Evolutionary conservation across 2,888 invertebrate genomes (phyloP), one percentile per base, ranked within the genome.

Genomic region (Xylota sylvarum): DNA sequence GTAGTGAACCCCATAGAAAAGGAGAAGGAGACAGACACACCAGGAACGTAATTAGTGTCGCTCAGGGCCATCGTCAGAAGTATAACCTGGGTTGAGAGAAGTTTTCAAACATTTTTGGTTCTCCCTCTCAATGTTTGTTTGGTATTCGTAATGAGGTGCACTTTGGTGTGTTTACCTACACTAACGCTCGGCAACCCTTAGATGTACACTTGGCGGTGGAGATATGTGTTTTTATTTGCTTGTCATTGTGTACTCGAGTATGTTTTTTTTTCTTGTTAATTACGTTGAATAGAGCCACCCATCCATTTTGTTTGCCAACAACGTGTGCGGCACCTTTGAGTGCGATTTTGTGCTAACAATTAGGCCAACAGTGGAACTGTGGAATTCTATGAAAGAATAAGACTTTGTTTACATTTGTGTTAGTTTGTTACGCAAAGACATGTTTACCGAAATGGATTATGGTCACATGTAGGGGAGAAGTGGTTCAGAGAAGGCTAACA

Each of bases 141-240:
- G 79, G 32, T 58, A 65, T 80, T 73, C 79, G 73, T 73, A 80
- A 80, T 73, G 58, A 80, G 72, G 72, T 72, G 79, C 72, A 80
- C 79, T 80, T 80, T 65, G 50, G 79, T 70, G 58, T 80, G 73
- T 73, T 80, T 80, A 58, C 73, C 58, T 32, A 52, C 65, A 37
- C 58, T 35, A 60, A 23, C 10, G 40, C 40, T 67, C 77, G 77
- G 77, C 58, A 77, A 48, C 76, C 55, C 56, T 65, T 56, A 46
- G 76, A 76, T 56, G 52, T 76, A 69, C 58, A 50, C 60, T 40
- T 60, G 50, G 40, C 30, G 40, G 19, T 58, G 10, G n/a, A 69
- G 48, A 58, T 23, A 48, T 14, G 50, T 77, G 2, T 62, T 55
- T 46, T 52, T 60, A 40, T 56, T 70, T 56, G 56, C 19, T 64